A percentile compares a stretch with the other conserved stretches of the same genome.
Evolutionary conservation across 2,113 vertebrate genomes (phyloP).

Genomic region (Calyptomena viridis): DNA sequence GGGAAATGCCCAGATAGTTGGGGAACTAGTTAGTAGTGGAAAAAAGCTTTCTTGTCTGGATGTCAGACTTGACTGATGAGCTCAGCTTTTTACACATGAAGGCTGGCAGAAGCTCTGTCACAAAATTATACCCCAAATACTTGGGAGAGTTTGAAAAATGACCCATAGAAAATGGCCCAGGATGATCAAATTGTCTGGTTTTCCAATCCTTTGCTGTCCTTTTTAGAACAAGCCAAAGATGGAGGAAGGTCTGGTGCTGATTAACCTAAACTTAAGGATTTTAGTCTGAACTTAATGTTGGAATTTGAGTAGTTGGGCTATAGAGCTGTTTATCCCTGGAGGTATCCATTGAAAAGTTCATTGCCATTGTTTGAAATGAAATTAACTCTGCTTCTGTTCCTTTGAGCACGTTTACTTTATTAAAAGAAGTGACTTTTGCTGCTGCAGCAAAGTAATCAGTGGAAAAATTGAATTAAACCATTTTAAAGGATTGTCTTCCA

Average conservation of each 20-base stretch:
- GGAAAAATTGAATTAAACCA: background rate
- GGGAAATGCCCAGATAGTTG: background rate
- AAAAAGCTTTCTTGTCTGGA: background rate
- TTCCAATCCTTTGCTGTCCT: background rate
- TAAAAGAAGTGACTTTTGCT: slow-evolving; percentile 27
- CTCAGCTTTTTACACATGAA: background rate
- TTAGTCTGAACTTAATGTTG: background rate
- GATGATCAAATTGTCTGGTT: background rate
- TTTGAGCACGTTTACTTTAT: background rate
- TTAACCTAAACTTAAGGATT: slow-evolving; percentile 34
- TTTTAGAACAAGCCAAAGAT: background rate
- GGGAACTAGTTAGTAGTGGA: background rate
- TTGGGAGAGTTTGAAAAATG: background rate
- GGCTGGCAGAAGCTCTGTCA: slow-evolving; percentile 6
- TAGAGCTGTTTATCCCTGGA: slow-evolving; percentile 42
- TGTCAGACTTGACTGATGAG: background rate
- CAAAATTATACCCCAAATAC: background rate
- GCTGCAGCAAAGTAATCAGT: background rate
- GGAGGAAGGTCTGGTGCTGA: slow-evolving; percentile 6
- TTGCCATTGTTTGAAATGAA: slow-evolving; percentile 26
- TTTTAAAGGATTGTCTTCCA: background rate
- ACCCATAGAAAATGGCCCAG: background rate
- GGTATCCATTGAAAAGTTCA: slow-evolving; percentile 31
- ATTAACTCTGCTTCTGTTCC: background rate
- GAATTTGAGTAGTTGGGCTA: background rate